Percentiles rank a stretch among this genome's conserved stretches.
These are phyloP conservation scores for Paraescarpia echinospica DNA, from an alignment of 1,140 invertebrate genomes.

Conservation along the genomic window DNA sequence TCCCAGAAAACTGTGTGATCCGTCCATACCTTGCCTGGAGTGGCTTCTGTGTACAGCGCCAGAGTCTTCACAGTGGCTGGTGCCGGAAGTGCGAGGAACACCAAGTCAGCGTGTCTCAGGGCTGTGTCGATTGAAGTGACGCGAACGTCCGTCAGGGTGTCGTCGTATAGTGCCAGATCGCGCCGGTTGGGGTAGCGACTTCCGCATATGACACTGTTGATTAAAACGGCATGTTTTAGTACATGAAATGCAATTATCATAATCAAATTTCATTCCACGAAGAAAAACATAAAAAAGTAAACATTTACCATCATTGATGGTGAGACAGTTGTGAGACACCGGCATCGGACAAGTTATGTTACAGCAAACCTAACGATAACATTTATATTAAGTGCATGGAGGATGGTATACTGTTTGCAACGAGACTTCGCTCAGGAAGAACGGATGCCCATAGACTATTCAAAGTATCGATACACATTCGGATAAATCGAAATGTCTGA, in stretches of 20 bases:
- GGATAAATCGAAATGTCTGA: too few species aligned
- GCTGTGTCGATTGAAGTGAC: not conserved
- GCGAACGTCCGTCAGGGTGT: constrained; percentile 9
- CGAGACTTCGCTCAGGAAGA: too few species aligned
- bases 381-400: too few species aligned
- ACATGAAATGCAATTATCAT: not conserved
- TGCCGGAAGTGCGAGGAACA: constrained; percentile 42
- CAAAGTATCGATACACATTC: too few species aligned
- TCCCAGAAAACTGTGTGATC: constrained; percentile 39
- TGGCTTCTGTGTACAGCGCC: constrained; percentile 38
- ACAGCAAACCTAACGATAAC: too few species aligned
- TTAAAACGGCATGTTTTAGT: not conserved
- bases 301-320: too few species aligned
- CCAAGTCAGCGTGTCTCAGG: constrained; percentile 34
- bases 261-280: not conserved
- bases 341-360: too few species aligned
- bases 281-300: not conserved
- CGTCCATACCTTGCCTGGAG: constrained; percentile 26
- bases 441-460: too few species aligned
- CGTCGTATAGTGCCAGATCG: constrained; percentile 35
- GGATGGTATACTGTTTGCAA: too few species aligned
- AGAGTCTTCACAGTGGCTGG: constrained; percentile 35
- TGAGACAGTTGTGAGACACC: too few species aligned
- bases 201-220: not conserved
- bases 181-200: constrained; percentile 45